These are phyloP conservation scores for Pachydiplax longipennis DNA, from an alignment of 2,888 invertebrate species.

Conservation along the genomic window DNA sequence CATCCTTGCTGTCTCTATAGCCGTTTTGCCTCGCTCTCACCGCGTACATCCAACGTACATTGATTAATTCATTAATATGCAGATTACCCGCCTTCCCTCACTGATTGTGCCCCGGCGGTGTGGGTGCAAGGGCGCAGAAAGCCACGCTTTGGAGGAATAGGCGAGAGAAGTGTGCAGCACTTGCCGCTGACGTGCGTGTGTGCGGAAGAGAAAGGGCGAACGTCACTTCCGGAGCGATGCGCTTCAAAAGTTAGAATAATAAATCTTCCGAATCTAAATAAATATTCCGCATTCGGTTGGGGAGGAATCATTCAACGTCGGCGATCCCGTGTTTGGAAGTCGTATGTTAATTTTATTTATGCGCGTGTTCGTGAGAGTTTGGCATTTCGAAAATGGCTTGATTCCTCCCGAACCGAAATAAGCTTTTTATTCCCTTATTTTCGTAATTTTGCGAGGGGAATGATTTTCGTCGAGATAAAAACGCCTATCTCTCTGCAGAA, in stretches of 20 bases:
- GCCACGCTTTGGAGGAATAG: slow-evolving; percentile 27
- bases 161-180: slow-evolving; percentile 2
- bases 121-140: slow-evolving; percentile 33
- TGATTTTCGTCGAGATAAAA: too few relatives aligned
- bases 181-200: background rate
- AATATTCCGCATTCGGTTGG: background rate
- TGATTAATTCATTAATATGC: slow-evolving; percentile 45
- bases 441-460: too few relatives aligned
- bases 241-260: background rate
- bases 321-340: background rate
- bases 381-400: background rate
- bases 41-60: slow-evolving; percentile 1
- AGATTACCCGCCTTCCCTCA: slow-evolving; percentile 33
- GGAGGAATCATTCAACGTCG: background rate
- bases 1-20: background rate
- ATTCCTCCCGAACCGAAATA: background rate
- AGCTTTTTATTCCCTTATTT: too few relatives aligned
- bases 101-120: slow-evolving; percentile 31
- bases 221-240: background rate
- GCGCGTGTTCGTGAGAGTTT: background rate
- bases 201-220: background rate
- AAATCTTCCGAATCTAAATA: background rate
- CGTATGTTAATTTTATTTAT: background rate
- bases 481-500: too few relatives aligned
- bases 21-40: background rate